Evolutionary conservation across 2,888 invertebrate genomes (phyloP).

Genomic region (Sepioteuthis lessoniana): DNA sequence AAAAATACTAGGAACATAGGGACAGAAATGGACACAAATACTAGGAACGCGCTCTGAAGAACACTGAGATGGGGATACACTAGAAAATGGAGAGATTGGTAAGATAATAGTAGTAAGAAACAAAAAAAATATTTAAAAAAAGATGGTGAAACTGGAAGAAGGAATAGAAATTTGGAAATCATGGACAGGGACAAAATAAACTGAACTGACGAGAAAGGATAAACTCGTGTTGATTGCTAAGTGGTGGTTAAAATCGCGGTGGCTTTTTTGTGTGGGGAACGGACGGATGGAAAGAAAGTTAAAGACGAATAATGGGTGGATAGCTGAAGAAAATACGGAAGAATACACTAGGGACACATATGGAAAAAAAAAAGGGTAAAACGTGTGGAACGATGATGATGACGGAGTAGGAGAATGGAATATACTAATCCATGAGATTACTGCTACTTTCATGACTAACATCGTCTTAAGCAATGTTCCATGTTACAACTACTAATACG

Average conservation of each 20-base stretch:
- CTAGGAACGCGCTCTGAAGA: no score
- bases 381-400: not conserved
- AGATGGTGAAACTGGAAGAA: not conserved
- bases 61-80: no score
- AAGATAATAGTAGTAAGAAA: not conserved
- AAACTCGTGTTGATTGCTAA: not conserved
- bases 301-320: not conserved
- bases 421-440: not conserved
- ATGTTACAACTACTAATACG: not conserved
- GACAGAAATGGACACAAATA: not conserved
- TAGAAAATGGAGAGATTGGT: no score
- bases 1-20: not conserved
- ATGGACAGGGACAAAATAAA: not conserved
- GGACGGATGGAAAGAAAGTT: not conserved
- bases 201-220: not conserved
- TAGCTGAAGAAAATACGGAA: not conserved
- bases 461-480: not conserved
- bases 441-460: not conserved
- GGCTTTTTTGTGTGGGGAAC: not conserved
- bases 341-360: constrained; percentile 10
- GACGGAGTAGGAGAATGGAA: not conserved
- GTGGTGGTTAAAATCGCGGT: not conserved
- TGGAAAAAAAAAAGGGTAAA: not conserved
- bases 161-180: no score
- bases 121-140: not conserved